Base-by-base conservation (phyloP, 2,113 vertebrate genomes). In the Tupaia chinensis region DNA sequence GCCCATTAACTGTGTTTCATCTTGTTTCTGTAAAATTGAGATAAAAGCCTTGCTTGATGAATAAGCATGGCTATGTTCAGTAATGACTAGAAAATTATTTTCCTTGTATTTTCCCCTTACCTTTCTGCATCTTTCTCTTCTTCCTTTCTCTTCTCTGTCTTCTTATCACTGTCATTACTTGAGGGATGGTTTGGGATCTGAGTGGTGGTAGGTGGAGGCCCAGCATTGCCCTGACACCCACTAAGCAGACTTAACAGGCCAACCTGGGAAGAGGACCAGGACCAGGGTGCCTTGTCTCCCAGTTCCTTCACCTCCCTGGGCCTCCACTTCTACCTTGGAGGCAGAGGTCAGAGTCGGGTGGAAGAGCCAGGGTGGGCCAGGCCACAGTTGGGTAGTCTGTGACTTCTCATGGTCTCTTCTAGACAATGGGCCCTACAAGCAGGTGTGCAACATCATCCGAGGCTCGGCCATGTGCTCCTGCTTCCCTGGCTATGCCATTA, bases 351-450 rank as follows among this genome's bases (percentile, higher is more conserved):
- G 72, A 53, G 58, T 12, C 7, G 1, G 10, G 73, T 14, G 11
- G 19, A 15, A 2, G 19, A 85, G 73, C 16, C 9, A 14, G 2
- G 9, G 60, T 0, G 12, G 27, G 22, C 23, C 16, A 3, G 25
- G 58, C 56, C 54, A 9, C 9, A 15, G 19, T n/a, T 9, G 0
- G 0, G 16, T 17, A 19, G 5, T 8, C 60, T 63, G 70, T 97
- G 87, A 97, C 17, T 5, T 22, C 20, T 1, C n/a, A 78, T 1
- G 1, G 3, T 68, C 53, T 87, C 16, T 23, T 61, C 9, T 69
- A 99, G 99, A 98, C 96, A 99, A 99, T 0, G 98, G 99, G 3
- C 99, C 98, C 32, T 99, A 99, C 97, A 98, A 98, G 95, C 99
- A 99, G 85, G 97, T 98, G 54, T 99, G 99, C 97, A 84, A 3